Base-by-base conservation (phyloP, 1,140 invertebrate genomes). In the Ectropis grisescens region DNA sequence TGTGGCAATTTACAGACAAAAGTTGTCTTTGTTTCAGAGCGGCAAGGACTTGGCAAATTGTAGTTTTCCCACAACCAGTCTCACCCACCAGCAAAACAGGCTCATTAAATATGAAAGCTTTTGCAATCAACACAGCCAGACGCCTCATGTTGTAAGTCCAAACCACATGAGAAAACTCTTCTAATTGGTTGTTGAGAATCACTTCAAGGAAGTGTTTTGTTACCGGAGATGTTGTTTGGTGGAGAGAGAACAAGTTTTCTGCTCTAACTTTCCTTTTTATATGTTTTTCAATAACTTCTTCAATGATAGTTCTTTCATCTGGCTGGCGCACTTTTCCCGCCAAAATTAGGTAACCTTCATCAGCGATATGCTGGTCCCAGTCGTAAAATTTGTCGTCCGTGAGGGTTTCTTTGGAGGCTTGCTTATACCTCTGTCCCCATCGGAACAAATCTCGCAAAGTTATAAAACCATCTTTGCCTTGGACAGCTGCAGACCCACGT, bases 1-100 rank as follows among this genome's bases (percentile, higher is more conserved):
- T 96, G 65, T 99, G 98, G 83, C 98, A 99, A 82, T 99, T 99
- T 0, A 99, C 89, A 15, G 90, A 89, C 29, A 89, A 84, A 11
- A 99, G 79, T 29, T 87, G 74, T 36, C 89, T 87, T 0, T 82
- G 52, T 26, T 87, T 87, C 19, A 94, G 71, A 13, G 84, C 80
- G 10, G 95, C 90, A 29, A 95, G 85, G 13, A 98, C 71, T 78
- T 99, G 95, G 58, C 96, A 98, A 11, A 98, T 87, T 0, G 96
- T 98, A 0, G 98, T 99, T 85, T 99, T 99, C 0, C 98, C 98
- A 75, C 97, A 97, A 0, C 98, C 98, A 13, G 98, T 99, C 71
- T 98, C 96, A 28, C 98, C 98, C 5, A 99, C 95, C 11, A 99
- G 78, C 6, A 99, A 75, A 1, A 99, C 91, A 0, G 98, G 97